Evolutionary conservation across 2,888 invertebrate species (phyloP).

Genomic region (Ditylenchus weischeri): DNA sequence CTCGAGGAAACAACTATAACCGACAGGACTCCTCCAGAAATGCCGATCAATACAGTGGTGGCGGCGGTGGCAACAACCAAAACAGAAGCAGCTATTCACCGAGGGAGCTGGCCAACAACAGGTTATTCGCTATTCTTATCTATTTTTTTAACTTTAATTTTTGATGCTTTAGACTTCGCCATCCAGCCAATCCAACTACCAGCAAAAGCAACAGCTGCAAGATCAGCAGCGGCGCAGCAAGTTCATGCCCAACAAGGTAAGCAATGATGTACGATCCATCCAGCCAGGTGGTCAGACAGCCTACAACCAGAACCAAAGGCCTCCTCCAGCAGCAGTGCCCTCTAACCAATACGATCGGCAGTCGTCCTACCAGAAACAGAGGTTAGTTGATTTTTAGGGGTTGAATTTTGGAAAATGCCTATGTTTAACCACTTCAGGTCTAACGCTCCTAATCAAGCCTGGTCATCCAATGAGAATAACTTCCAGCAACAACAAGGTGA

Average conservation of each 20-base stretch:
- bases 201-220: neutral
- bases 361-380: no score
- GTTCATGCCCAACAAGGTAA: neutral
- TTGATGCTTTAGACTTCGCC: neutral
- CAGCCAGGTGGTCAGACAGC: neutral
- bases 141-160: neutral
- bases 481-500: no score
- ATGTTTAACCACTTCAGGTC: neutral
- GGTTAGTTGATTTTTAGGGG: no score
- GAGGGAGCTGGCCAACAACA: neutral
- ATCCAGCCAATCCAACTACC: neutral
- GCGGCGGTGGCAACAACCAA: neutral
- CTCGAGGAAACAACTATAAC: neutral
- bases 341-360: neutral
- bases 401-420: conserved; percentile 2
- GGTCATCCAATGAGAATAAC: no score
- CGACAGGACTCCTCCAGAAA: neutral
- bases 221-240: neutral
- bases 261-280: conserved; percentile 1
- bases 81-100: neutral
- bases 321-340: neutral
- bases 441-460: no score
- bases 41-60: neutral
- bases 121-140: no score
- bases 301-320: conserved; percentile 5